Evolutionary conservation across 2,888 invertebrate genomes (phyloP).

Genomic region (Eulithis testata): DNA sequence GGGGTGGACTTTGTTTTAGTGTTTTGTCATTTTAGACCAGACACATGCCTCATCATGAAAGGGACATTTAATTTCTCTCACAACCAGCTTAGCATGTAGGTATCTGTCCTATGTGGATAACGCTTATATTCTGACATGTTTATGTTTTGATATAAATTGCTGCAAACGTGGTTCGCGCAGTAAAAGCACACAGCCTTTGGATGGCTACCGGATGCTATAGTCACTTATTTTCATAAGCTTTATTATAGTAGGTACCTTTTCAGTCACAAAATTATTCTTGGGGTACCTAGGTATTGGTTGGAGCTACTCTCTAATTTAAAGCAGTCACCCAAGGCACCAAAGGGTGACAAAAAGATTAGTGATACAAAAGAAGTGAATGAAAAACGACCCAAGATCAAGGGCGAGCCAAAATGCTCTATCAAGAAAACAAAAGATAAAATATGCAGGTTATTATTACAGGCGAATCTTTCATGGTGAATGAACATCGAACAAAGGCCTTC

Average conservation of each 20-base stretch:
- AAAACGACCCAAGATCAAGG: slow-evolving; percentile 24
- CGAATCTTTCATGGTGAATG: slow-evolving; percentile 46
- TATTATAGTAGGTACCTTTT: background rate
- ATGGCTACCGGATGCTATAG: background rate
- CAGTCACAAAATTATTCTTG: too few species aligned
- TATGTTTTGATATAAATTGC: background rate
- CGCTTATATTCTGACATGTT: slow-evolving; percentile 1
- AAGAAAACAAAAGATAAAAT: slow-evolving; percentile 35
- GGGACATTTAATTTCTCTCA: slow-evolving; percentile 3
- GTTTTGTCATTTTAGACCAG: slow-evolving; percentile 30
- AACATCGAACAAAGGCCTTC: slow-evolving; percentile 49
- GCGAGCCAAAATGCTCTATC: slow-evolving; percentile 17
- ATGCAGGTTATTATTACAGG: slow-evolving; percentile 42
- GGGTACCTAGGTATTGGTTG: background rate
- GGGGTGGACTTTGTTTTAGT: slow-evolving; percentile 34
- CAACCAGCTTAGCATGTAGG: background rate
- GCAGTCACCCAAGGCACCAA: background rate
- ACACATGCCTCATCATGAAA: slow-evolving; percentile 1
- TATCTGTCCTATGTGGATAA: background rate
- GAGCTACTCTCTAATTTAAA: background rate
- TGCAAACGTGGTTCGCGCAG: background rate
- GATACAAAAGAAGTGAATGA: background rate
- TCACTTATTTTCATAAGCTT: background rate
- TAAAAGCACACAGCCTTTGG: background rate
- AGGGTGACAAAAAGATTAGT: background rate